A percentile compares a stretch with the other conserved stretches of the same genome.
Conservation (phyloP, 2,113 vertebrate species). For the Donacobius atricapilla region DNA sequence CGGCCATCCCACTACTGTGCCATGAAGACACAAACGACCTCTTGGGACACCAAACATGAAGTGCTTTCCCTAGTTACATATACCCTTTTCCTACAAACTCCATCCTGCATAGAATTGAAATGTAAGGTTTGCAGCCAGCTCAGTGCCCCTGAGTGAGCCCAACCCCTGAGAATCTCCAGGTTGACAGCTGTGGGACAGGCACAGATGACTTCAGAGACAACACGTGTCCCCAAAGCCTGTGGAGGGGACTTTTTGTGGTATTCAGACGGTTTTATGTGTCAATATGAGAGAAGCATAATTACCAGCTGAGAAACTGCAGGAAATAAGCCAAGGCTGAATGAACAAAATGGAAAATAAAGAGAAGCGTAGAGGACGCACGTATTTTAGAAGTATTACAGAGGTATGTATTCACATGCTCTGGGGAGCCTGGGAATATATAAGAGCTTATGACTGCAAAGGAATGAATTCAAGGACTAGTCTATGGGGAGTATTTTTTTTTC, state of each 20-base stretch:
- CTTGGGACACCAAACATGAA: accelerated
- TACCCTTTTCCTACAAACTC: not conserved
- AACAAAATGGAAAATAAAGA: conserved; percentile 42
- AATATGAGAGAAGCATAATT: not conserved
- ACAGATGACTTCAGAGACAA: not conserved
- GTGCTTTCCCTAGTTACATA: accelerated
- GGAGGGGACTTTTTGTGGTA: conserved; percentile 22
- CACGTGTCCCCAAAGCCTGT: not conserved
- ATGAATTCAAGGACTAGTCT: conserved; percentile 53
- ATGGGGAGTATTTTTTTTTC: conserved; percentile 23
- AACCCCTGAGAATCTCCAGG: accelerated
- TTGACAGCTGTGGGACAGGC: not conserved
- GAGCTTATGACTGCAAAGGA: conserved; percentile 33
- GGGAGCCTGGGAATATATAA: conserved; percentile 43
- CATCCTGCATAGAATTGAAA: not conserved
- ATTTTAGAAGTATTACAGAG: conserved; percentile 16
- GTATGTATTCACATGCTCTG: not conserved
- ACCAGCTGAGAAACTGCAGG: conserved; percentile 49
- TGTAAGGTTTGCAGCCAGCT: not conserved
- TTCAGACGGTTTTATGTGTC: conserved; percentile 31
- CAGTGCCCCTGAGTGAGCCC: not conserved
- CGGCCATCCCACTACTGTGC: not conserved
- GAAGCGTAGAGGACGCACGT: not conserved
- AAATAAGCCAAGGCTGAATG: conserved; percentile 24
- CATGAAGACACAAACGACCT: not conserved